Base-by-base conservation (phyloP, 23 tunicate genomes). In the Diplosoma virens region DNA sequence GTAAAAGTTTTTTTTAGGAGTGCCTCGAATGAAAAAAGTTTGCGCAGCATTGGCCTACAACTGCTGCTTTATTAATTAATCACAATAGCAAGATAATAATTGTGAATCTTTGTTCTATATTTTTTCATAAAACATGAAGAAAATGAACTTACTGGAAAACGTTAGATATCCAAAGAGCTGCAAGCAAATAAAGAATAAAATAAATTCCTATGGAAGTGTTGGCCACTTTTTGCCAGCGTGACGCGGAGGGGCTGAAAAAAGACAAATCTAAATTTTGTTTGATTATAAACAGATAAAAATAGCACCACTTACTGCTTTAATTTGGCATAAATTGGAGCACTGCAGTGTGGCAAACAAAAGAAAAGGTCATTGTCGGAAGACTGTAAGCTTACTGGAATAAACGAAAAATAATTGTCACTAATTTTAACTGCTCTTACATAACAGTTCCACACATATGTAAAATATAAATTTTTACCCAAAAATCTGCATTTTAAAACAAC, bases 321-420 rank as follows among this genome's bases (percentile, higher is more conserved):
- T 47, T 95, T 96, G 9, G 99, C 96, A 58, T 95, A 95, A 58
- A 95, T 95, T 21, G 99, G 99, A 95, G 76, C 14, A 95, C 88
- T 26, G 99, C 99, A 3, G 99, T 95, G 67, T 95, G 99, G 55
- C 99, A 95, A 35, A 95, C 99, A 36, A 95, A 95, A 14, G 94
- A 85, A 71, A 95, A 95, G 1, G 99, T 95, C 99, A 95, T 95
- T 20, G 99, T 95, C 7, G 99, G 99, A 41, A 95, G 77, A 80
- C 89, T 81, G 82, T 95, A 95, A 5, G 82, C 93, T 92, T 92
- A 92, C 97, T 92, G 84, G 6, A 79, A 89, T 17, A 59, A 33
- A 47, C 72, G 18, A 30, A 14, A 3, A 4, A 16, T 27, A 81
- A 41, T 41, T 41, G 50, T 7, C 9, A 41, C 50, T 41, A 41